These are phyloP conservation scores for Anoplolepis gracilipes DNA, from an alignment of 1,140 invertebrate species.

Conservation along the genomic window DNA sequence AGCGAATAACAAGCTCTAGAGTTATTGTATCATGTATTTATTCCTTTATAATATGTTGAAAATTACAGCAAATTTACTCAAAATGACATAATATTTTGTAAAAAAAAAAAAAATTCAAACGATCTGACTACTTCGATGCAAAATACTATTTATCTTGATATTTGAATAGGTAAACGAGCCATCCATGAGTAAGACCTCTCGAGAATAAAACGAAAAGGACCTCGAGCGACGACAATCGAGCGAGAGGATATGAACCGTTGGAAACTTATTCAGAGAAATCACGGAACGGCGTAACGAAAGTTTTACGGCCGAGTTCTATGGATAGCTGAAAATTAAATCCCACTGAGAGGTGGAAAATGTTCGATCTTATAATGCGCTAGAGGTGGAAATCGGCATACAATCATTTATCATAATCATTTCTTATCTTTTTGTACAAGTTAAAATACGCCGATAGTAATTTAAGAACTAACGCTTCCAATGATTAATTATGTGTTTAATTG, in stretches of 20 bases:
- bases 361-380: constrained; percentile 46
- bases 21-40: not conserved
- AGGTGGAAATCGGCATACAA: constrained; percentile 38
- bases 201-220: constrained; percentile 68
- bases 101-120: constrained; percentile 60
- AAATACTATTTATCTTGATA: constrained; percentile 43
- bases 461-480: constrained; percentile 1
- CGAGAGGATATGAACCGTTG: constrained; percentile 48
- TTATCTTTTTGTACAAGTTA: constrained; percentile 15
- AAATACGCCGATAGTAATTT: constrained; percentile 39
- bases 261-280: constrained; percentile 68
- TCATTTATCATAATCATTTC: constrained; percentile 40
- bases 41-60: not conserved
- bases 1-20: not conserved
- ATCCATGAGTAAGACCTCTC: constrained; percentile 60
- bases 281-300: constrained; percentile 38
- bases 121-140: constrained; percentile 50
- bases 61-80: not conserved
- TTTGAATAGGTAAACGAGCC: constrained; percentile 69
- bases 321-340: constrained; percentile 60
- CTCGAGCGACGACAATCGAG: constrained; percentile 63
- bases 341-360: constrained; percentile 28
- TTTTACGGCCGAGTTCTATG: constrained; percentile 49
- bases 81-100: not conserved
- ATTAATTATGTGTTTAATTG: not conserved